phyloP scores from a whole-genome alignment of 2,113 vertebrate genomes.

The Burhinus bistriatus region DNA sequence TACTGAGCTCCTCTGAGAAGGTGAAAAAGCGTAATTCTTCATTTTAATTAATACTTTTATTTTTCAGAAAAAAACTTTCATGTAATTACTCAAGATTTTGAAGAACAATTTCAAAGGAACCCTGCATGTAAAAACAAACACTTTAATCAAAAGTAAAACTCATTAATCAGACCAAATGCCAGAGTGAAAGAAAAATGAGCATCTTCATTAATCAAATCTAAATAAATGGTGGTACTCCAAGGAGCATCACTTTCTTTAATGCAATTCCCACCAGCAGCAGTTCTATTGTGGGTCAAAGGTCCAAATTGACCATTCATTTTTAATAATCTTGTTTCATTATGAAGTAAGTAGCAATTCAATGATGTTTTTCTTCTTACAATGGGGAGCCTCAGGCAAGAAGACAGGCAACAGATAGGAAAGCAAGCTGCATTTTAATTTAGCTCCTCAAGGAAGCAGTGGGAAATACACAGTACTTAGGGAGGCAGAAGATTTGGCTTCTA shows the following conservation, averaged over 20 bases:
- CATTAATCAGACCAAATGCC: background rate
- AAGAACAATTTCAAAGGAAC: constrained; percentile 6
- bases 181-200: background rate
- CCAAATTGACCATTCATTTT: background rate
- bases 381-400: background rate
- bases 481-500: background rate
- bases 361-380: background rate
- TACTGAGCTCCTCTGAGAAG: background rate
- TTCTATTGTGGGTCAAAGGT: background rate
- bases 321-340: background rate
- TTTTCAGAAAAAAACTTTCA: background rate
- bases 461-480: background rate
- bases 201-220: constrained; percentile 19
- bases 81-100: background rate
- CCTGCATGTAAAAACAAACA: constrained; percentile 3
- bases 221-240: background rate
- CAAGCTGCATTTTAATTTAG: background rate
- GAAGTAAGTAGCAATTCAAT: background rate
- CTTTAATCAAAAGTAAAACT: constrained; percentile 11
- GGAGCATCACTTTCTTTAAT: background rate
- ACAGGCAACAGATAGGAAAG: background rate
- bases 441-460: background rate
- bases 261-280: background rate
- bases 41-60: background rate
- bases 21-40: background rate